Evolutionary conservation across 2,888 invertebrate species (phyloP).

Genomic region (Barypeithes pellucidus): DNA sequence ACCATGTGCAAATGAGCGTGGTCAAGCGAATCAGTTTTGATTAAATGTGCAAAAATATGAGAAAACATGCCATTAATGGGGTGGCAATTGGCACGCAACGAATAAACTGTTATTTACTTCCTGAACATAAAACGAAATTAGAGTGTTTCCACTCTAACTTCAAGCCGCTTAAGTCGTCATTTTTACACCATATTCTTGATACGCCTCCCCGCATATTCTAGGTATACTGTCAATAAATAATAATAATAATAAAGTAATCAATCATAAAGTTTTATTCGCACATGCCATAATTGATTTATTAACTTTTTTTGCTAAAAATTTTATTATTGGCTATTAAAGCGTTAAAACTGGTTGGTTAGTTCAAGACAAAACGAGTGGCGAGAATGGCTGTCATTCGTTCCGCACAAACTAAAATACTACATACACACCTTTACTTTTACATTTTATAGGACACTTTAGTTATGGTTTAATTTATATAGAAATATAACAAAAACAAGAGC

Average conservation of each 20-base stretch:
- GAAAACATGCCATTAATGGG: constrained; percentile 8
- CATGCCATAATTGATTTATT: too few species aligned
- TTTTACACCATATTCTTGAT: too few species aligned
- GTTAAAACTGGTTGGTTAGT: constrained; percentile 1
- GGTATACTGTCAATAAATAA: too few species aligned
- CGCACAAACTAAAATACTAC: neutral
- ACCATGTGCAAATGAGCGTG: constrained; percentile 42
- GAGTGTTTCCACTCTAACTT: too few species aligned
- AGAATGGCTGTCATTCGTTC: neutral
- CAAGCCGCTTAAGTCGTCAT: too few species aligned
- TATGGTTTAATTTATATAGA: neutral
- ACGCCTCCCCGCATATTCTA: too few species aligned
- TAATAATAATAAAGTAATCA: too few species aligned
- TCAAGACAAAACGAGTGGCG: neutral
- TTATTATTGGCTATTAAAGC: neutral
- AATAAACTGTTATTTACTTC: constrained; percentile 4
- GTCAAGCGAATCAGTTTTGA: constrained; percentile 31
- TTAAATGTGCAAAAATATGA: constrained; percentile 29
- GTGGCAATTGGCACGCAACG: constrained; percentile 16
- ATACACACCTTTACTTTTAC: neutral
- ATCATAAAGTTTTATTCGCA: too few species aligned
- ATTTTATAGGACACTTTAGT: neutral
- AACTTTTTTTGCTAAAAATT: neutral
- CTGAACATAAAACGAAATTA: neutral
- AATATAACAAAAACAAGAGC: neutral